Conservation (phyloP, 2,797 vertebrate genomes). For the Florisuga fusca region DNA sequence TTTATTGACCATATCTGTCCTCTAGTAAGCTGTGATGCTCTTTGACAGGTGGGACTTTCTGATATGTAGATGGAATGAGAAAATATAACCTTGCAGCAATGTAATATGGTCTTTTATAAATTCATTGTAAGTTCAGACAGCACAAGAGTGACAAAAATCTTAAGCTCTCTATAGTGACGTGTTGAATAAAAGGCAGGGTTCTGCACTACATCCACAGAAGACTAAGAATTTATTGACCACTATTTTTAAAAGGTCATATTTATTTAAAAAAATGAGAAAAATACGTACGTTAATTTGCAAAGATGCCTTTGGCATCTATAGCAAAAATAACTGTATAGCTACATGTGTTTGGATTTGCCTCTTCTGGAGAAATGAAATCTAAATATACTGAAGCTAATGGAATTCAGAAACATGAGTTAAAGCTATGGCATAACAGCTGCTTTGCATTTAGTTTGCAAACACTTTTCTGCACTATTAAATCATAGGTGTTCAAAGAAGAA, state of each 20-base stretch:
- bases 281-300: background rate
- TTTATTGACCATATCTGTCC: slow-evolving; percentile 30
- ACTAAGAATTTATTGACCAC: background rate
- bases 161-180: background rate
- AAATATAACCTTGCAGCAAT: background rate
- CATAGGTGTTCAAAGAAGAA: background rate
- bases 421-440: background rate
- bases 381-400: background rate
- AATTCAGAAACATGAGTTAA: background rate
- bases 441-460: background rate
- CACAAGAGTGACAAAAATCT: background rate
- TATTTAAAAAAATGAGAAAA: background rate
- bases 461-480: background rate
- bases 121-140: background rate
- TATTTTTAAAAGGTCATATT: accelerated
- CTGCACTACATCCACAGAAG: background rate
- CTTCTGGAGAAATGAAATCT: background rate
- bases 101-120: background rate
- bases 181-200: background rate
- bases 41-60: background rate
- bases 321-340: background rate
- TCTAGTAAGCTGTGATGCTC: background rate
- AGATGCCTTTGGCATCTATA: background rate
- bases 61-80: background rate
- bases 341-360: background rate